A percentile compares a stretch with the other conserved stretches of the same genome.
Conservation (phyloP, 2,888 invertebrate genomes). For the Oligia strigilis region DNA sequence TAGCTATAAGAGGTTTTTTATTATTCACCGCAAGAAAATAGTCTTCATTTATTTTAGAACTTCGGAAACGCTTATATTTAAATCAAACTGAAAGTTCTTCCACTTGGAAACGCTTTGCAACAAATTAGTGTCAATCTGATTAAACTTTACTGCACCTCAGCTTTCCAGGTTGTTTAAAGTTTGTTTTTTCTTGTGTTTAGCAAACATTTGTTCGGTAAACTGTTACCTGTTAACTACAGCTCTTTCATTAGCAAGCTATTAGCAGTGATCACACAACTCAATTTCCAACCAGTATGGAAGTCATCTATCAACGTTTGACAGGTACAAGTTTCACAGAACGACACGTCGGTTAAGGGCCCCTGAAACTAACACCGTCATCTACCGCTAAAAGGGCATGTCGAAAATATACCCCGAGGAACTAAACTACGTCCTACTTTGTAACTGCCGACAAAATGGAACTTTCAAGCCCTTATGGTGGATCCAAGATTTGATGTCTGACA, state of each 20-base stretch:
- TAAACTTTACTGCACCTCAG: constrained; percentile 42
- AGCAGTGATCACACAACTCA: constrained; percentile 29
- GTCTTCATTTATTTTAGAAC: constrained; percentile 53
- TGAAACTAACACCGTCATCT: constrained; percentile 73
- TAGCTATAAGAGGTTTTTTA: constrained; percentile 43
- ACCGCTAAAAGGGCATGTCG: constrained; percentile 71
- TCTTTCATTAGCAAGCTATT: constrained; percentile 42
- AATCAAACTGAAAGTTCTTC: constrained; percentile 50
- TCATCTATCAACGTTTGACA: constrained; percentile 76
- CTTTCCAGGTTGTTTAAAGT: constrained; percentile 27
- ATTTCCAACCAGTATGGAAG: constrained; percentile 61
- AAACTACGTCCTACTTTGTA: constrained; percentile 69
- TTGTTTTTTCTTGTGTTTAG: constrained; percentile 35
- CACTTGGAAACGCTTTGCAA: constrained; percentile 46
- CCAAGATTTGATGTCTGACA: constrained; percentile 33
- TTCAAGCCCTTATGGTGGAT: constrained; percentile 28
- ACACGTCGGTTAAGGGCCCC: constrained; percentile 59
- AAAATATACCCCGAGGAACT: constrained; percentile 65
- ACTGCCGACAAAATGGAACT: constrained; percentile 56
- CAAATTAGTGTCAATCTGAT: constrained; percentile 61
- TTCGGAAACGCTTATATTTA: constrained; percentile 40
- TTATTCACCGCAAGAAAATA: constrained; percentile 48
- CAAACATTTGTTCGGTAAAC: constrained; percentile 34
- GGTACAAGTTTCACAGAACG: constrained; percentile 63
- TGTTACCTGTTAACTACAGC: constrained; percentile 7